phyloP scores from a whole-genome alignment of 1,140 invertebrate genomes.

The Dryas iulia region DNA sequence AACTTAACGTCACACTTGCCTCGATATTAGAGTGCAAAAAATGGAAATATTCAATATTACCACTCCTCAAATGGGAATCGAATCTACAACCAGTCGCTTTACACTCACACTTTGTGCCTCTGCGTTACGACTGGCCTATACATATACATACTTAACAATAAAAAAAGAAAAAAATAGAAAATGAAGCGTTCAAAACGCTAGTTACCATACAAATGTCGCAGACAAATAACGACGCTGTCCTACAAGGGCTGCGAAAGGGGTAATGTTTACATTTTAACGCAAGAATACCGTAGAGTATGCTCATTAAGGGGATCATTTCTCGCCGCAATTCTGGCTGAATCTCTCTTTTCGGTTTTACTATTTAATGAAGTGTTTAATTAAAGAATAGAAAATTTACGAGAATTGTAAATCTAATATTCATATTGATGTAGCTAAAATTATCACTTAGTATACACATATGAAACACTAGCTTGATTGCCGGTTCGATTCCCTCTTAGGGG shows the following conservation, averaged over 20 bases:
- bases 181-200: neutral
- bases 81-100: too few relatives aligned
- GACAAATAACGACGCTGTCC: constrained; percentile 66
- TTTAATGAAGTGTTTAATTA: constrained; percentile 43
- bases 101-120: too few relatives aligned
- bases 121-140: too few relatives aligned
- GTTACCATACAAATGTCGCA: constrained; percentile 33
- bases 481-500: neutral
- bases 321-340: constrained; percentile 41
- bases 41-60: too few relatives aligned
- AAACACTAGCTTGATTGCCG: too few relatives aligned
- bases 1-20: too few relatives aligned
- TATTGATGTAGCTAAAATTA: too few relatives aligned
- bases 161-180: neutral
- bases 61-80: too few relatives aligned
- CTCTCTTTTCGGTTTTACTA: constrained; percentile 57
- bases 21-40: too few relatives aligned
- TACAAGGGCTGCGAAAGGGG: constrained; percentile 60
- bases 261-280: constrained; percentile 76
- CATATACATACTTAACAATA: too few relatives aligned
- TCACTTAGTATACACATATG: too few relatives aligned
- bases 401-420: neutral
- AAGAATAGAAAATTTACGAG: neutral
- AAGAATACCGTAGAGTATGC: constrained; percentile 55
- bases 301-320: constrained; percentile 63